Evolutionary conservation across 2,888 invertebrate genomes (phyloP).

Genomic region (Xiphydria camelus): DNA sequence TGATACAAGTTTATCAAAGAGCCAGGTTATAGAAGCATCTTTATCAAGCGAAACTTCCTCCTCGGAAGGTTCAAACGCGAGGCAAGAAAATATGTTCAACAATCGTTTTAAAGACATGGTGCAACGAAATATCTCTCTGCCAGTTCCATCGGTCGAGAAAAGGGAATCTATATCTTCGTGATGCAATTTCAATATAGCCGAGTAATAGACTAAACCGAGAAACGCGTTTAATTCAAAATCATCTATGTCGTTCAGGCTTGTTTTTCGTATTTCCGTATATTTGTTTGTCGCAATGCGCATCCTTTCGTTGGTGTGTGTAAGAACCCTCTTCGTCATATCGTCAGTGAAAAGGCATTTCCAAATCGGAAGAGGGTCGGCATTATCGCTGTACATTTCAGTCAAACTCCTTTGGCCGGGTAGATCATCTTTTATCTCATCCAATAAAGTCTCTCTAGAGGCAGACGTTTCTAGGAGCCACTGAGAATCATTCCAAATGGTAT

Average conservation of each 20-base stretch:
- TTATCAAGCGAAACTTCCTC: conserved; percentile 18
- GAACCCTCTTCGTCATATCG: background rate
- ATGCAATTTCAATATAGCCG: conserved; percentile 25
- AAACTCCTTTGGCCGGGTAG: background rate
- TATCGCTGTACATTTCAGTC: background rate
- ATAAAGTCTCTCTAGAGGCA: background rate
- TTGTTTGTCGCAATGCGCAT: background rate
- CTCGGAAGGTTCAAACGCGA: conserved; percentile 21
- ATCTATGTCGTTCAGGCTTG: conserved; percentile 2
- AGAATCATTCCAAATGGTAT: background rate
- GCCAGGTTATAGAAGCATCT: conserved; percentile 20
- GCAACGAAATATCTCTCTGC: conserved; percentile 20
- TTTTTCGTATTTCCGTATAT: background rate
- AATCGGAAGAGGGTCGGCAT: background rate
- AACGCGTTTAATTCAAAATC: conserved; percentile 22
- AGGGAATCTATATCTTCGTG: conserved; percentile 24
- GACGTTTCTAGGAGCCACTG: background rate
- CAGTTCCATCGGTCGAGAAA: conserved; percentile 25
- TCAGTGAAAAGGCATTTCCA: background rate
- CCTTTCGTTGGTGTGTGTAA: background rate
- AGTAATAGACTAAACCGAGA: conserved; percentile 24
- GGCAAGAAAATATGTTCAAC: conserved; percentile 16
- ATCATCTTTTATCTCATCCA: background rate
- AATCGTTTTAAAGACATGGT: conserved; percentile 23
- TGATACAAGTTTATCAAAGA: conserved; percentile 20